Percentiles rank a stretch among this genome's conserved stretches.
These are phyloP conservation scores for Syrrhaptes paradoxus DNA, from an alignment of 2,113 vertebrate species.

Conservation along the genomic window DNA sequence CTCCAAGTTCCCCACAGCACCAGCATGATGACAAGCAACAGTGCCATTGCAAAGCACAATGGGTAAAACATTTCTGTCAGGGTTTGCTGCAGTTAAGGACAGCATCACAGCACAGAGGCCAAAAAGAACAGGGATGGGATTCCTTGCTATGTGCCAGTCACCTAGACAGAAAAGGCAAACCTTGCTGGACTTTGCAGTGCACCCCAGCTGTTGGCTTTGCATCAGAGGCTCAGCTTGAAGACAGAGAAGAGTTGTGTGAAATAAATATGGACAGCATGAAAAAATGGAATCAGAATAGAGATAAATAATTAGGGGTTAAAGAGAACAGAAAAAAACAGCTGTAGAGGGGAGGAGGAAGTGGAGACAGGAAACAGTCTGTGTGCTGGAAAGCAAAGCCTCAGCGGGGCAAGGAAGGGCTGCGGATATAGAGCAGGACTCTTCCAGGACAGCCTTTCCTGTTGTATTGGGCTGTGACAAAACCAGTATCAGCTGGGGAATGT, in stretches of 20 bases:
- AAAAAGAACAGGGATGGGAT: neutral
- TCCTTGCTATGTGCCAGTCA: neutral
- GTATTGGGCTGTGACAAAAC: neutral
- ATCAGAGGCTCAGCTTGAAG: neutral
- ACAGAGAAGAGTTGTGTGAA: neutral
- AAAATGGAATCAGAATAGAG: neutral
- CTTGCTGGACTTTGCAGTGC: neutral
- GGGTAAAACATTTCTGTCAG: neutral
- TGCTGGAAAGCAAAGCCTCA: neutral
- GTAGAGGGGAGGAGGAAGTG: neutral
- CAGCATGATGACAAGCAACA: neutral
- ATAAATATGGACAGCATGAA: neutral
- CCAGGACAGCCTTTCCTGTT: neutral
- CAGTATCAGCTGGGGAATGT: neutral
- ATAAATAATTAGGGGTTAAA: neutral
- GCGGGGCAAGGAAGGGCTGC: neutral
- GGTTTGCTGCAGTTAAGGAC: neutral
- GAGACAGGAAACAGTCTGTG: neutral
- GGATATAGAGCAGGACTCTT: neutral
- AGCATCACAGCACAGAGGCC: neutral
- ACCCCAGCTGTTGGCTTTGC: neutral
- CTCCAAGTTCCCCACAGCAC: neutral
- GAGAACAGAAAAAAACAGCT: neutral
- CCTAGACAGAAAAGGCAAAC: neutral
- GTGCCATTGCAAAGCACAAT: neutral